These are phyloP conservation scores for Leptobrachium ailaonicum DNA, from an alignment of 2,113 vertebrate genomes.

Conservation along the genomic window DNA sequence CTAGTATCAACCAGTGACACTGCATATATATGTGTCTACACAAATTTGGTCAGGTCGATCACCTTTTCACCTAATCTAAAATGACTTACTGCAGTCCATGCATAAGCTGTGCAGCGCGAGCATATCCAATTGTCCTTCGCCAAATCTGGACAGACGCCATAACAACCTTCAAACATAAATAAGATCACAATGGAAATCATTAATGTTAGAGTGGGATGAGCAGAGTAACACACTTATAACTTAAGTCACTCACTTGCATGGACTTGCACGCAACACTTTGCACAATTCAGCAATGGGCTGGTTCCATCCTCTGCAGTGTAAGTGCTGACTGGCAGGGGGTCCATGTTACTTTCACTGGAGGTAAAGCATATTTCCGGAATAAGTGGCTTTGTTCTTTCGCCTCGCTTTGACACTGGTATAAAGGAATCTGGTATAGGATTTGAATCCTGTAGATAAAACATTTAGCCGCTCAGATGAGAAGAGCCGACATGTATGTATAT, in stretches of 20 bases:
- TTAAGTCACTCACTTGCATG: slow-evolving; percentile 86
- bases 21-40: too few species aligned
- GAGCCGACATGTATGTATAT: too few species aligned
- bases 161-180: slow-evolving; percentile 77
- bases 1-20: background rate
- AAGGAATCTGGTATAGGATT: slow-evolving; percentile 46
- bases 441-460: background rate
- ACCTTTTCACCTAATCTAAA: background rate
- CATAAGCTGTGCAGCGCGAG: slow-evolving; percentile 78
- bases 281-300: slow-evolving; percentile 84
- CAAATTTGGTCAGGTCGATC: too few species aligned
- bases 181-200: background rate
- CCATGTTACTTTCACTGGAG: slow-evolving; percentile 80
- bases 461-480: too few species aligned
- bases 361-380: slow-evolving; percentile 98
- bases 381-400: slow-evolving; percentile 80
- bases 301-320: slow-evolving; percentile 87
- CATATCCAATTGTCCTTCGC: slow-evolving; percentile 83
- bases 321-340: slow-evolving; percentile 84
- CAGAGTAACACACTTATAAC: too few species aligned
- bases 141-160: slow-evolving; percentile 82
- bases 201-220: background rate
- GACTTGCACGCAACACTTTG: slow-evolving; percentile 88
- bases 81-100: slow-evolving; percentile 82
- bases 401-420: slow-evolving; percentile 59